Base-by-base conservation (phyloP, 64 coral and sea anemone genomes). In the Pocillopora damicornis region DNA sequence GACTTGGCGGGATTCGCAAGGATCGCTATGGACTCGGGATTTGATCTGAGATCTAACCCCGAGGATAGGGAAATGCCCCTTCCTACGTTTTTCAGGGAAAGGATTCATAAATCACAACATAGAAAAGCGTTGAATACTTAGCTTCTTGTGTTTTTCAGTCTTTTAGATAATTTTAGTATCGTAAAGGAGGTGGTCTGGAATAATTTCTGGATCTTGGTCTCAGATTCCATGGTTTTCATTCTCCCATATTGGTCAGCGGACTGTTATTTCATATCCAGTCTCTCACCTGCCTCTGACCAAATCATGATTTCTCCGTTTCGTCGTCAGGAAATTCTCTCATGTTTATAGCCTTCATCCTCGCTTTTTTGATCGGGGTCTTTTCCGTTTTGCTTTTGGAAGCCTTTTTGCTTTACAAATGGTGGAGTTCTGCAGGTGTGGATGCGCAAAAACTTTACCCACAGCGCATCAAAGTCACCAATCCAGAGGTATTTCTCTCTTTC, bases 401-500 rank as follows among this genome's bases (percentile, higher is more conserved):
- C 13, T 90, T 97, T 92, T 74, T 90, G 8, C 67, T 97, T 26
- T 97, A 93, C 94, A 97, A 97, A 97, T 97, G 94, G 94, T 97
- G 94, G 94, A 90, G 82, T 73, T 90, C 91, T 22, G 90, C 86
- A 63, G 88, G 76, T 65, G 87, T 20, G 25, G 91, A 97, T 62
- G 63, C 60, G 38, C 94, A 77, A 45, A 90, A 88, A 87, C 23
- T 97, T 20, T 75, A 90, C 63, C 74, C 80, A 15, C 63, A 97
- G 79, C 91, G 91, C 71, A 63, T 35, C 15, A 97, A 90, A 82
- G 87, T 87, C 15, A 25, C 75, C 51, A 97, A 97, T 58, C 94
- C 94, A 5, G 89, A 97, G 91, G 94, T 97, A 56, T 75, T 71
- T 18, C 18, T 1, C 22, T 71, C n/a, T 23, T n/a, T 20, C 11